Percentiles rank a stretch among this genome's conserved stretches.
These are phyloP conservation scores for Miichthys miiuy DNA, from an alignment of 2,797 vertebrate species.

Conservation along the genomic window DNA sequence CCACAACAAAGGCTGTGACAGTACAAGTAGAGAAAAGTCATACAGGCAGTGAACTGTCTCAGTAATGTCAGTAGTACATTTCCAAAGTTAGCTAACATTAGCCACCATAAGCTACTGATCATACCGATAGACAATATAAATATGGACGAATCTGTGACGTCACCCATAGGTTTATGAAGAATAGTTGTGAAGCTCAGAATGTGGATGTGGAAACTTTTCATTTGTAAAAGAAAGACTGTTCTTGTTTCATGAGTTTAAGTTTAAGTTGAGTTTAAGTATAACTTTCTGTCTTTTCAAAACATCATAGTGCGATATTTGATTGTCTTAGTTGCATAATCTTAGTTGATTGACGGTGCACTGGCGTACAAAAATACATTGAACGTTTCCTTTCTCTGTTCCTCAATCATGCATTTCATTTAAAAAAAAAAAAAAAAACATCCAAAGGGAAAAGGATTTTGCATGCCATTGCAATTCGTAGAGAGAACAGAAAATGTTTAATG, in stretches of 20 bases:
- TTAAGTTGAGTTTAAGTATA: no score
- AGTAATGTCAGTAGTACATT: background rate
- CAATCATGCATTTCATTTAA: background rate
- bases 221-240: background rate
- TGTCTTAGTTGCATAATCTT: no score
- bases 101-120: no score
- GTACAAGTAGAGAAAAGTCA: background rate
- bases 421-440: background rate
- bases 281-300: background rate
- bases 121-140: no score
- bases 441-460: background rate
- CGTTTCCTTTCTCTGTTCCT: background rate
- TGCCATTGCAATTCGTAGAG: background rate
- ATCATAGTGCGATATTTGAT: background rate
- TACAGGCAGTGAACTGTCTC: background rate
- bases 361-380: background rate
- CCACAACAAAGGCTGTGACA: no score
- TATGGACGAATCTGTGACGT: no score
- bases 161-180: no score
- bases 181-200: no score
- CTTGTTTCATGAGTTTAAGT: background rate
- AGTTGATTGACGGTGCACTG: no score
- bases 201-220: background rate
- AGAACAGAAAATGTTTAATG: background rate
- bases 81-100: no score